Percentiles rank a stretch among this genome's conserved stretches.
Evolutionary conservation across 2,797 vertebrate genomes (phyloP).

Genomic region (Gephyroberyx darwinii): DNA sequence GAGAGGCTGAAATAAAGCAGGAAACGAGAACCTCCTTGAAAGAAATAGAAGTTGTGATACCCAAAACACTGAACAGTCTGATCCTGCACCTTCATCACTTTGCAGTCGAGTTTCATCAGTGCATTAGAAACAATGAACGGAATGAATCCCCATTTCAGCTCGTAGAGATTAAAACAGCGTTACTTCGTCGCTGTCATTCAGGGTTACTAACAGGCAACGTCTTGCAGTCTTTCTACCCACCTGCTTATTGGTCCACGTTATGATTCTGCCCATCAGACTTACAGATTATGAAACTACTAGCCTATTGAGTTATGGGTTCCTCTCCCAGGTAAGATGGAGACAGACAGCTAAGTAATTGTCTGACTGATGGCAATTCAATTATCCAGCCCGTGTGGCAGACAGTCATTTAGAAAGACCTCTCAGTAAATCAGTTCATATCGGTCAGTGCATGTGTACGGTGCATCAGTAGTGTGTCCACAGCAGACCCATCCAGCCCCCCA

Average conservation of each 20-base stretch:
- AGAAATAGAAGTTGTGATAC: conserved; percentile 24
- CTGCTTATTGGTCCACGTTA: conserved; percentile 17
- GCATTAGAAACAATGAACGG: conserved; percentile 50
- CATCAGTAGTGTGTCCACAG: conserved; percentile 65
- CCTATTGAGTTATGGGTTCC: conserved; percentile 3
- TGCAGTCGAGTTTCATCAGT: conserved; percentile 58
- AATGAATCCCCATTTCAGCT: conserved; percentile 10
- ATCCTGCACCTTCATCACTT: conserved; percentile 33
- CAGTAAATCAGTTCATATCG: background rate
- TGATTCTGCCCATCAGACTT: conserved; percentile 12
- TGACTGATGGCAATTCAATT: conserved; percentile 43
- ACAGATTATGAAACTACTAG: conserved; percentile 44
- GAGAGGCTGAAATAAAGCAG: background rate
- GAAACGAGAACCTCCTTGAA: conserved; percentile 1
- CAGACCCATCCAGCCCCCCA: conserved; percentile 22
- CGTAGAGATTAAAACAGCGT: conserved; percentile 35
- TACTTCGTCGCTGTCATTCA: background rate
- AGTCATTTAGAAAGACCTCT: background rate
- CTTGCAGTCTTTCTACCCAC: background rate
- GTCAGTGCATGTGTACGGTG: conserved; percentile 67
- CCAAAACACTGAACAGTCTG: conserved; percentile 45
- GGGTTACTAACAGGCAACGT: background rate
- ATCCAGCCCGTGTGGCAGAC: conserved; percentile 11
- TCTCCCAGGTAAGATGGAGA: conserved; percentile 5
- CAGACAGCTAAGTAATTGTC: conserved; percentile 7